Base-by-base conservation (phyloP, 2,888 invertebrate species). In the Abrostola tripartita region DNA sequence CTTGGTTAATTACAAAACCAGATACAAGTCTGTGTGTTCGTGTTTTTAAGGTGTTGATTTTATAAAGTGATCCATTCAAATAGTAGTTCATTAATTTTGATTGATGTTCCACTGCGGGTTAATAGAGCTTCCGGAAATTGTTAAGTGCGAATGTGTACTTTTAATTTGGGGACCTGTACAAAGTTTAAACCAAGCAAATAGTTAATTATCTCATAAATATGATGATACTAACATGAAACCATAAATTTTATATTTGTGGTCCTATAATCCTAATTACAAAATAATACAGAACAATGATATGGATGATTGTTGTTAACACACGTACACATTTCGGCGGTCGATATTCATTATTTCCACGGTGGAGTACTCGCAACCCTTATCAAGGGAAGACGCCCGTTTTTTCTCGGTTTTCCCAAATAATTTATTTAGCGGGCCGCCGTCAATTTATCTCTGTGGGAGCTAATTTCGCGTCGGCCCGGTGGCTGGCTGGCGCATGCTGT, bases 391-490 rank as follows among this genome's bases (percentile, higher is more conserved):
- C 88, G 93, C 89, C 88, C 89, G 92, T 93, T 94, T 94, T 94
- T 94, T 93, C 93, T 92, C 92, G 94, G 93, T 94, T 94, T 94
- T 94, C 94, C 94, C 94, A 93, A 94, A 94, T 94, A 94, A 94
- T 94, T 94, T 94, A 94, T 94, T 94, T 94, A 93, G 93, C 93
- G 88, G 92, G 78, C 90, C 85, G 90, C 91, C 93, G 89, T 93
- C 94, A 93, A 94, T 94, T 94, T 94, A 94, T 94, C 94, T 93
- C 92, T 88, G 91, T 88, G 92, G 92, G 92, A 93, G 94, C 94
- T 94, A 94, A 94, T 94, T 94, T 94, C 92, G 91, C 92, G 93
- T 91, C 92, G 91, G 93, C 86, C 92, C 92, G 93, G 93, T 92
- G 93, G 93, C 92, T 90, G 92, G 88, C 86, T 91, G 92, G 93